Percentiles rank a stretch among this genome's conserved stretches.
Evolutionary conservation across 2,888 invertebrate genomes (phyloP).

Genomic region (Chrysolina americana): DNA sequence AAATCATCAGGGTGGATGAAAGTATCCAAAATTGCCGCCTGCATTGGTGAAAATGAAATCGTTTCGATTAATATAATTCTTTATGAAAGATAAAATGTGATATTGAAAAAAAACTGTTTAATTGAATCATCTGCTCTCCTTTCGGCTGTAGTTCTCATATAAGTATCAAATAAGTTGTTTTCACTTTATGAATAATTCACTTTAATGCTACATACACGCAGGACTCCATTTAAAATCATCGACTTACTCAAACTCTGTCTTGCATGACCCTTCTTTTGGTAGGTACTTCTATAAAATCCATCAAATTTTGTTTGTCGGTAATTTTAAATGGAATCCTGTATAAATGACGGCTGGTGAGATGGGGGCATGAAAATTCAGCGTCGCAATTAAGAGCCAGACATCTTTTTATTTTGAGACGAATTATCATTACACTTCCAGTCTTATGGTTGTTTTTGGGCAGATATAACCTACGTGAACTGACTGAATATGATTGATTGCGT

Average conservation of each 20-base stretch:
- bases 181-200: conserved; percentile 21
- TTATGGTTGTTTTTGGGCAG: conserved; percentile 57
- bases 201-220: conserved; percentile 19
- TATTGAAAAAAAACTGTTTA: too few relatives aligned
- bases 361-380: conserved; percentile 52
- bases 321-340: conserved; percentile 24
- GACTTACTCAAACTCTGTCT: conserved; percentile 8
- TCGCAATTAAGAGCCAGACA: conserved; percentile 57
- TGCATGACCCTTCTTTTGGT: conserved; percentile 22
- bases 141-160: neutral
- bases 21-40: too few relatives aligned
- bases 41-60: too few relatives aligned
- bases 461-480: conserved; percentile 55
- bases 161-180: neutral
- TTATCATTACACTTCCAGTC: conserved; percentile 57
- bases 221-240: conserved; percentile 14
- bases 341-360: conserved; percentile 19
- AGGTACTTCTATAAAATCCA: conserved; percentile 12
- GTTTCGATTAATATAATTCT: too few relatives aligned
- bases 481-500: conserved; percentile 41
- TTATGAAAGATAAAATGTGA: too few relatives aligned
- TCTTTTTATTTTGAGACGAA: conserved; percentile 58
- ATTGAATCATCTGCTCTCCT: too few relatives aligned
- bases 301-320: conserved; percentile 29
- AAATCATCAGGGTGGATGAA: too few relatives aligned